These are phyloP conservation scores for Adelosebastes latens DNA, from an alignment of 2,797 vertebrate species.

Conservation along the genomic window DNA sequence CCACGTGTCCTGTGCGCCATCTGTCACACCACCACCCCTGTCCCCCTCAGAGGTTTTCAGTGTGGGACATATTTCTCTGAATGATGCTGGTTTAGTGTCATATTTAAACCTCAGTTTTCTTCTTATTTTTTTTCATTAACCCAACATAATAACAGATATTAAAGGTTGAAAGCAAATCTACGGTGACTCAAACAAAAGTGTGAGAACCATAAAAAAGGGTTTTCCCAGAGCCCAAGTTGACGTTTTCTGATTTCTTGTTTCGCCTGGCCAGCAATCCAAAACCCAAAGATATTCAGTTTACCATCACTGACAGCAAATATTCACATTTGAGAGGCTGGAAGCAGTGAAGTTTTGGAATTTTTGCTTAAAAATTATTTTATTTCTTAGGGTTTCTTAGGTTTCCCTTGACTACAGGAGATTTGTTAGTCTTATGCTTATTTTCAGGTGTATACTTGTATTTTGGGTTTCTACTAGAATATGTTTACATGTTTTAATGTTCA, in stretches of 20 bases:
- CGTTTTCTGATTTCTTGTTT: background rate
- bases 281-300: background rate
- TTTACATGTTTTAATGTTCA: too few relatives aligned
- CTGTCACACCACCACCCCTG: constrained; percentile 41
- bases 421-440: background rate
- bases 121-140: background rate
- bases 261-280: background rate
- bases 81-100: background rate
- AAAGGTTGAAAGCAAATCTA: background rate
- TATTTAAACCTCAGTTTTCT: background rate
- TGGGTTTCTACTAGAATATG: too few relatives aligned
- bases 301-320: background rate
- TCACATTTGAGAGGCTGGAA: background rate
- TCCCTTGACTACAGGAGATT: background rate
- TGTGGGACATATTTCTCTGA: background rate
- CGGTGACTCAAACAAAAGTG: background rate
- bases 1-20: constrained; percentile 56
- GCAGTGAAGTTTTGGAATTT: background rate
- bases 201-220: too few relatives aligned
- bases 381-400: background rate
- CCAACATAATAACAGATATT: background rate
- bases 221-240: background rate
- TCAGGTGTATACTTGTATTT: too few relatives aligned
- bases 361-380: background rate
- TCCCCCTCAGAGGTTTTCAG: constrained; percentile 16